phyloP scores from a whole-genome alignment of 2,797 vertebrate species.

The Gymnoscopelus microlampas region DNA sequence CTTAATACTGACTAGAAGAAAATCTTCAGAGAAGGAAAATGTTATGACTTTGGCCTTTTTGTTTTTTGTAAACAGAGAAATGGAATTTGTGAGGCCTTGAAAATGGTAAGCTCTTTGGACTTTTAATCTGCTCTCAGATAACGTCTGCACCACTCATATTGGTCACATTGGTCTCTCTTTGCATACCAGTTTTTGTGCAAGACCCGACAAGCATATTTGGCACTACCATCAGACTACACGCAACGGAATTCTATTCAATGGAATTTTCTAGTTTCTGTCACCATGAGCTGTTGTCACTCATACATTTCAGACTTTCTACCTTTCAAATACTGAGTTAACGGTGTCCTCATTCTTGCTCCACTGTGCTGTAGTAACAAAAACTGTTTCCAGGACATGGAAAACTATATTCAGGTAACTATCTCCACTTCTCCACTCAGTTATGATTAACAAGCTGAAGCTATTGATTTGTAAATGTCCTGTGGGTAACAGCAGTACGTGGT shows the following conservation, averaged over 20 bases:
- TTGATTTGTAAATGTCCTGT: no score
- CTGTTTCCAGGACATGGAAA: slow-evolving; percentile 13
- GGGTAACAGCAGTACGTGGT: no score
- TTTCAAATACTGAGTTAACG: background rate
- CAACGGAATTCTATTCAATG: slow-evolving; percentile 9
- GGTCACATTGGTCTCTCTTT: slow-evolving; percentile 12
- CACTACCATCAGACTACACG: slow-evolving; percentile 6
- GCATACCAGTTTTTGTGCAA: slow-evolving; percentile 51
- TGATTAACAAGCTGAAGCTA: no score
- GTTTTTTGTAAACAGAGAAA: background rate
- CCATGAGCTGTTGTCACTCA: slow-evolving; percentile 13
- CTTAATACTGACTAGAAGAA: background rate
- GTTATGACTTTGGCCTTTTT: background rate
- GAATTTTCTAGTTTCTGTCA: slow-evolving; percentile 15
- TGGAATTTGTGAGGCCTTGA: background rate
- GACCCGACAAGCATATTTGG: slow-evolving; percentile 52
- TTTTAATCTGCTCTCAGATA: background rate
- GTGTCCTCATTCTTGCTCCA: background rate
- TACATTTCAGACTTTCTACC: background rate
- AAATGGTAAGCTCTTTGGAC: background rate
- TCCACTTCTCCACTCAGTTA: slow-evolving; percentile 4
- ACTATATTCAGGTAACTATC: background rate
- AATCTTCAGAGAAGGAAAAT: background rate
- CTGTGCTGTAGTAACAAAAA: slow-evolving; percentile 4
- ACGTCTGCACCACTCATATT: slow-evolving; percentile 6